These are phyloP conservation scores for Liopterus haemorrhoidalis DNA, from an alignment of 2,888 invertebrate genomes.

Conservation along the genomic window DNA sequence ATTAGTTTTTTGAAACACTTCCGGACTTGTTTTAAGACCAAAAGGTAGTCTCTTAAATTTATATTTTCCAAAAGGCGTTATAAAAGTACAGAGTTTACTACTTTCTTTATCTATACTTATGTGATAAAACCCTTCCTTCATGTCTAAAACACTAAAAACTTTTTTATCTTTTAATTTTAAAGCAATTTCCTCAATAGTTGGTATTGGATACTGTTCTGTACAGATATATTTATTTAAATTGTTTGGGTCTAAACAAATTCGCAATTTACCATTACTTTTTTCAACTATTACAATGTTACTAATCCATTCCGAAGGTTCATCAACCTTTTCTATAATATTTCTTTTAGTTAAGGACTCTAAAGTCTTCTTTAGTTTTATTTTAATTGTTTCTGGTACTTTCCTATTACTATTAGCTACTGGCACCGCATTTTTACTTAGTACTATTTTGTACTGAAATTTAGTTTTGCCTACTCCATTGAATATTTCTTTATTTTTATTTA, in stretches of 20 bases:
- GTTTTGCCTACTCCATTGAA: constrained; percentile 21
- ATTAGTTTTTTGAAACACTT: constrained; percentile 30
- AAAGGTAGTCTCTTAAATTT: constrained; percentile 32
- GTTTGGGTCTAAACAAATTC: constrained; percentile 26
- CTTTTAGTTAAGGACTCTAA: constrained; percentile 12
- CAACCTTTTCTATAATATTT: background rate
- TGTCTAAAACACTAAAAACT: constrained; percentile 24
- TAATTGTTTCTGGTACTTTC: constrained; percentile 20
- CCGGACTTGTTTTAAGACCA: constrained; percentile 30
- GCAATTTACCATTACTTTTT: background rate
- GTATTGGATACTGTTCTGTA: constrained; percentile 33
- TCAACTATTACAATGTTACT: no score
- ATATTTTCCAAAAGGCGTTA: constrained; percentile 28
- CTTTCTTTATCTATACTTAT: constrained; percentile 10
- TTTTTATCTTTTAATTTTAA: constrained; percentile 17
- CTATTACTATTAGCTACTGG: constrained; percentile 13
- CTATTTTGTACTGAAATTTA: constrained; percentile 16
- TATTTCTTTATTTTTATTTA: constrained; percentile 14
- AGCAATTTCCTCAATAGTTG: constrained; percentile 32
- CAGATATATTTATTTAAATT: constrained; percentile 33
- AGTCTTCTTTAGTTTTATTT: constrained; percentile 12
- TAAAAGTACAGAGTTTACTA: constrained; percentile 17
- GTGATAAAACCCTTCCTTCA: constrained; percentile 27
- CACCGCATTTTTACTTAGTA: constrained; percentile 13
- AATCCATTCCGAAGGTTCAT: no score